Base-by-base conservation (phyloP, 2,888 invertebrate genomes). In the Drosophila cyrtoloma region DNA sequence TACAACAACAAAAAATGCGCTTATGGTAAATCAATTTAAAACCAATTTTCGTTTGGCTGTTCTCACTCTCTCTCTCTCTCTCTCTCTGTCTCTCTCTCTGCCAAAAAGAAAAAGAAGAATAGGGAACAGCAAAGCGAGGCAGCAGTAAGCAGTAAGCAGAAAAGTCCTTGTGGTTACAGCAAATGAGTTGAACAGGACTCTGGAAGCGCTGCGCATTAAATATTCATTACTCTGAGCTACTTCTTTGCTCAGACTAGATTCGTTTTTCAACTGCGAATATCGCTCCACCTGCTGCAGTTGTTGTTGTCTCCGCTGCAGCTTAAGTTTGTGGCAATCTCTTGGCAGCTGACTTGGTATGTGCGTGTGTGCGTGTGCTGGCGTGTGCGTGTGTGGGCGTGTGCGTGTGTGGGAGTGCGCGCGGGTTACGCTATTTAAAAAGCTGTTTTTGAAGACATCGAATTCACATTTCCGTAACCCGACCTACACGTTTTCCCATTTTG, bases 1-100 rank as follows among this genome's bases (percentile, higher is more conserved):
- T 53, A 59, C 16, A 51, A 70, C 66, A 75, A 70, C 32, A 30
- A 57, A 37, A 57, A 39, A 57, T 57, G 53, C 70, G 76, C 86
- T 90, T 83, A 88, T 90, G 84, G 79, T 88, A 88, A 88, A 88
- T 88, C 90, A 90, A 88, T 88, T 88, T 88, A 88, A 88, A 88
- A 90, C 86, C 90, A 88, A 88, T 88, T 88, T 90, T 84, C 77
- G 70, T 78, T 74, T 77, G 51, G 73, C 66, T 71, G 61, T 61
- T 59, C 58, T 53, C 53, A 74, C 76, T 63, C 14, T 22, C 22
- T 26, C 42, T n/a, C 22, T 2, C 14, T 16, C n/a, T n/a, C 14
- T 10, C 14, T 26, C 26, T 26, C 37, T 59, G 51, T 75, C 79
- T 63, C 22, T 14, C 22, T 22, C 39, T 9, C 26, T 16, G 26